Evolutionary conservation across 2,888 invertebrate genomes (phyloP), one percentile per base, ranked within the genome.

Genomic region (Rhyacophila evoluta): DNA sequence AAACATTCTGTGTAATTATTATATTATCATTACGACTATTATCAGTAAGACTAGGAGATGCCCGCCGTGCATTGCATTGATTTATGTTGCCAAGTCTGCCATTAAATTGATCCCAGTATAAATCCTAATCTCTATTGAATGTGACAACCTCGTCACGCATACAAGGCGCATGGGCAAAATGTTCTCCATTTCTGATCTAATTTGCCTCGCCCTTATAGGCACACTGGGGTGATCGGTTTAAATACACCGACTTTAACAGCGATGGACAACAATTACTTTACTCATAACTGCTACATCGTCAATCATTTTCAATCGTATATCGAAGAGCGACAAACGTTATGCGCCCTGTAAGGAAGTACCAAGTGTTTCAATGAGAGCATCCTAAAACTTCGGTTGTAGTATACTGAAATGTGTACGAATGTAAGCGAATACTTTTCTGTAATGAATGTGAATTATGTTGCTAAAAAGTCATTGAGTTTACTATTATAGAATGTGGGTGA

Each of bases 71-170:
- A 55, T 25, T 12, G 55, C 25, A 27, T 75, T 70, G 75, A 75
- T 75, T 75, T 75, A 75, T 12, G 70, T 27, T 70, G 15, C 25
- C 75, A 75, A 39, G n/a, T 70, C 69, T 41, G n/a, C 70, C 78
- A 69, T 80, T 80, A 80, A 80, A 80, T 80, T 78, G 80, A 80
- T 78, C 80, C 78, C 69, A 41, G 36, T 69, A 75, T 71, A 72
- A 75, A 78, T 71, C 68, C 68, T 78, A 75, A 80, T 78, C 80
- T 78, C 72, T 38, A 79, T 74, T 77, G 77, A 76, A 72, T 72
- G 76, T 79, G 81, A 79, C 79, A 76, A 74, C 73, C 70, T 72
- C 73, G 77, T 75, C 79, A 79, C 81, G 79, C 79, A 75, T 79
- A 76, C 74, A 76, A 67, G 41, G 39, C 68, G 72, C 38, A 29